Conservation (phyloP, 2,797 vertebrate species). For the Calcarius lapponicus region DNA sequence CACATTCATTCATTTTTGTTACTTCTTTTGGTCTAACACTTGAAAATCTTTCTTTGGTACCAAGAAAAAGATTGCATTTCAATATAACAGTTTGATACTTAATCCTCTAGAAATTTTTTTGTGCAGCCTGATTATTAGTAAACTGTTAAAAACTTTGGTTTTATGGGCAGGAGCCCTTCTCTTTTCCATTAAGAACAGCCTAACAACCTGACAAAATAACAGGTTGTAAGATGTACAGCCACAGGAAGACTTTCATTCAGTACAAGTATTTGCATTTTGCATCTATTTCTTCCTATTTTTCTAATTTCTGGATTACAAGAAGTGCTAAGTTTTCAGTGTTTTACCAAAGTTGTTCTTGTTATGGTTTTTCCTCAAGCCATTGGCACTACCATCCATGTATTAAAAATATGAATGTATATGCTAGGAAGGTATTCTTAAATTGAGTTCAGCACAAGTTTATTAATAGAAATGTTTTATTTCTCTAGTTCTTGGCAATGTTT, state of each 20-base stretch:
- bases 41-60: not conserved
- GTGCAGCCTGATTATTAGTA: not conserved
- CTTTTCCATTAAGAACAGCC: not conserved
- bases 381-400: not conserved
- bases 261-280: not conserved
- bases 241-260: not conserved
- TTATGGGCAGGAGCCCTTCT: not conserved
- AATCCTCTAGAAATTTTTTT: not conserved
- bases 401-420: constrained; percentile 50
- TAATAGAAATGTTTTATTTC: constrained; percentile 54
- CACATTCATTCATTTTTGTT: not conserved
- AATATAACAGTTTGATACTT: not conserved
- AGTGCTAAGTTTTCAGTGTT: not conserved
- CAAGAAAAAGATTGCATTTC: not conserved
- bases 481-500: constrained; percentile 11
- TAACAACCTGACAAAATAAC: not conserved
- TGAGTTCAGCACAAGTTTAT: constrained; percentile 24
- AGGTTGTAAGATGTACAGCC: not conserved
- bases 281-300: not conserved
- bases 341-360: not conserved
- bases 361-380: constrained; percentile 14
- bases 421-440: constrained; percentile 55
- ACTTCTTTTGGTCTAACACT: not conserved
- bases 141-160: not conserved
- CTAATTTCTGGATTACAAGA: not conserved